Conservation (phyloP, 2,113 vertebrate species). For the Tachysurus fulvidraco region DNA sequence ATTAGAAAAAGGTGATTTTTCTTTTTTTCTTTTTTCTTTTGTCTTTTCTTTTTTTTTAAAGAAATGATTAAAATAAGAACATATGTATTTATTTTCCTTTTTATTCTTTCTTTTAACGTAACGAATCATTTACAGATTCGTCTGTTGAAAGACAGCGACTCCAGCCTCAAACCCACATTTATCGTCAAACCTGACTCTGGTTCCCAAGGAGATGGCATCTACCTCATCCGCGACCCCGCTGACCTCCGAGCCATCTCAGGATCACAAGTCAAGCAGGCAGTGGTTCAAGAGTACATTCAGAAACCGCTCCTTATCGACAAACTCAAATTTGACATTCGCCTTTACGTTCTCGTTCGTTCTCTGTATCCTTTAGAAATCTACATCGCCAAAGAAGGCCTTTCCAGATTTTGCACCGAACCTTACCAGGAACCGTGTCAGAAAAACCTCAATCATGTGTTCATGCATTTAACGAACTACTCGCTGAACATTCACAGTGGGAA, state of each 20-base stretch:
- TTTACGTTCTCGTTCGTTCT: conserved; percentile 92
- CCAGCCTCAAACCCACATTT: conserved; percentile 84
- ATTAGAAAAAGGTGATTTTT: not conserved
- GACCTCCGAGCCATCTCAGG: conserved; percentile 78
- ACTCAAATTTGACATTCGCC: conserved; percentile 95
- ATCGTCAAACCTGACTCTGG: conserved; percentile 96
- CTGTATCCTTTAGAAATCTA: conserved; percentile 95
- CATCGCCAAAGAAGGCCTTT: conserved; percentile 94
- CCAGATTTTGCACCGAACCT: conserved; percentile 94
- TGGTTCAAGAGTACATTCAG: conserved; percentile 95
- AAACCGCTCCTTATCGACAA: conserved; percentile 93
- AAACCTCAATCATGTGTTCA: conserved; percentile 92
- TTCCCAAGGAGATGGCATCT: conserved; percentile 97
- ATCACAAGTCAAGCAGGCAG: conserved; percentile 81
- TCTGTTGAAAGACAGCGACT: conserved; percentile 80
- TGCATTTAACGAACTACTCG: conserved; percentile 98
- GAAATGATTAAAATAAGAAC: not conserved
- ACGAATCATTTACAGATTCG: conserved; percentile 73
- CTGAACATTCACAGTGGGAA: conserved; percentile 92
- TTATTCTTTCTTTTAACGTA: not conserved
- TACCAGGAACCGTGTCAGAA: conserved; percentile 91
- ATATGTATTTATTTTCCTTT: not conserved
- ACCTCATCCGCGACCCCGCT: conserved; percentile 91
- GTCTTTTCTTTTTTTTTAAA: no score
- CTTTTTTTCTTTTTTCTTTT: no score